Base-by-base conservation (phyloP, 2,888 invertebrate species). In the Watsonalla cultraria region DNA sequence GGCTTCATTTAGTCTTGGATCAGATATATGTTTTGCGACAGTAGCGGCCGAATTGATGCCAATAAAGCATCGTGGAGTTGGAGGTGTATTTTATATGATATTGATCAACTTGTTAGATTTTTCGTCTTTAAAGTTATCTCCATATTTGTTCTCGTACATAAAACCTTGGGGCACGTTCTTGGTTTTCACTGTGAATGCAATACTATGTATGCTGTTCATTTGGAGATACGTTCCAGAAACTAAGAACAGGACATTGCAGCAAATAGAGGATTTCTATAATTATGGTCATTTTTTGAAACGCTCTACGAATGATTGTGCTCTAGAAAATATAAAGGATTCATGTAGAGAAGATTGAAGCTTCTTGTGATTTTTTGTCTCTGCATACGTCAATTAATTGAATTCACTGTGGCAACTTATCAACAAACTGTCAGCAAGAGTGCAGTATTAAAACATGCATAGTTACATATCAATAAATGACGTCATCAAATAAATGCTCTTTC, bases 181-280 rank as follows among this genome's bases (percentile, higher is more conserved):
- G n/a, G 49, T 65, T 8, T 65, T 53, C 37, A 55, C 63, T 13
- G n/a, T 56, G 5, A 62, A 60, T 24, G 58, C 54, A 9, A 56
- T 58, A 0, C n/a, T 54, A 50, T 42, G 59, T 13, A 47, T 54
- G 8, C 52, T 49, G 9, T 56, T 52, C 13, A 59, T 65, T 5
- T 63, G 63, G 63, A 59, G 46, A 47, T 62, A 58, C 45, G 48
- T 65, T 0, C 65, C 65, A n/a, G 65, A 65, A 50, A 65, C 65
- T 0, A 63, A 61, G 56, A 56, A 56, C 0, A 63, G 35, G 14
- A 63, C 61, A 37, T 46, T 65, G n/a, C 61, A 62, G 42, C 57
- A 65, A 46, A 60, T 65, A 7, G 52, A 52, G 46, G 47, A 52
- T 24, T 52, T 14, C n/a, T 48, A 47, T 11, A 47, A 47, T 24